Conservation (phyloP, 1,140 invertebrate species). For the Pinna nobilis region DNA sequence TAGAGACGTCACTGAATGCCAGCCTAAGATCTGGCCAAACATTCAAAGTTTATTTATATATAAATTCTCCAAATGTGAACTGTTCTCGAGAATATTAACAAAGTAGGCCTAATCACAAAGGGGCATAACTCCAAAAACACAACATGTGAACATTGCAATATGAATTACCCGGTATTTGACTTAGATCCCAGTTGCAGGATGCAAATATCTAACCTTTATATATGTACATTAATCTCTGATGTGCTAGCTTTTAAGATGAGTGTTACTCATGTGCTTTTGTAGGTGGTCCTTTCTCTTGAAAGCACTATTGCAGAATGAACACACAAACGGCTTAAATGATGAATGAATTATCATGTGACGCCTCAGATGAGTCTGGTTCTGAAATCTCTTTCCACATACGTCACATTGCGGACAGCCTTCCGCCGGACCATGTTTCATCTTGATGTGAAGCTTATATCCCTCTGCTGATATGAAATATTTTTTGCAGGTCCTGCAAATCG, state of each 20-base stretch:
- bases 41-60: too few species aligned
- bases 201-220: background rate
- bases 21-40: too few species aligned
- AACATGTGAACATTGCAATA: background rate
- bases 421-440: background rate
- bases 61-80: too few species aligned
- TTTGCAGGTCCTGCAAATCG: background rate
- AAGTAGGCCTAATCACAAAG: background rate
- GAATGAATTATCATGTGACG: conserved; percentile 25
- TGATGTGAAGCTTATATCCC: conserved; percentile 15
- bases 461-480: conserved; percentile 11
- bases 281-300: conserved; percentile 27
- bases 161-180: background rate
- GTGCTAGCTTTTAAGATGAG: background rate
- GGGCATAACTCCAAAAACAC: background rate
- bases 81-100: background rate
- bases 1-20: too few species aligned
- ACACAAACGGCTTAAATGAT: conserved; percentile 10
- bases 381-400: conserved; percentile 29
- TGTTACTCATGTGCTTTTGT: conserved; percentile 8
- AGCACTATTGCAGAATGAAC: conserved; percentile 5
- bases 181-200: background rate
- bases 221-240: background rate
- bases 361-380: conserved; percentile 12
- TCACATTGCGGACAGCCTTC: conserved; percentile 14